These are phyloP conservation scores for Microcebus ravelobensis DNA, from an alignment of 2,113 vertebrate genomes.

Conservation along the genomic window DNA sequence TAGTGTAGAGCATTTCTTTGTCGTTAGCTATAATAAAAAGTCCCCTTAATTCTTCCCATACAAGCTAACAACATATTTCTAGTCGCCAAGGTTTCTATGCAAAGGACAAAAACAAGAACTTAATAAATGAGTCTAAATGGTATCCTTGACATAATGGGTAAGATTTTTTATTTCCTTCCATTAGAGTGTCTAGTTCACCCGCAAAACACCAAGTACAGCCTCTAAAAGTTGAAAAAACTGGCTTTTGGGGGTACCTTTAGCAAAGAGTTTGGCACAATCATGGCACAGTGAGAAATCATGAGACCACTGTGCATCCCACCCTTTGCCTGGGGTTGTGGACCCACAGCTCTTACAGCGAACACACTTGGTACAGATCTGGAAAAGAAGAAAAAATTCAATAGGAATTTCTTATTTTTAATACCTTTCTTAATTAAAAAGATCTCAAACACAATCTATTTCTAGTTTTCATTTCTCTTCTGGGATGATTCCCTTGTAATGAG, in stretches of 20 bases:
- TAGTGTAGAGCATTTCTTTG: not conserved
- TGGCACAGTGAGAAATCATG: conserved; percentile 99
- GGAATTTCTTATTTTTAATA: conserved; percentile 3
- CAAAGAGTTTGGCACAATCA: conserved; percentile 98
- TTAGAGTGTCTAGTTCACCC: not conserved
- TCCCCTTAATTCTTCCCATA: not conserved
- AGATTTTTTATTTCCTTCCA: not conserved
- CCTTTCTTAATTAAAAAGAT: not conserved
- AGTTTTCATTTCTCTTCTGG: not conserved
- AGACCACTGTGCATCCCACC: conserved; percentile 99
- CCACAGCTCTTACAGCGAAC: conserved; percentile 98
- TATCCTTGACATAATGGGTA: not conserved
- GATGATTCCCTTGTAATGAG: not conserved
- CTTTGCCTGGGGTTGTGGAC: conserved; percentile 97
- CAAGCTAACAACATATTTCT: not conserved
- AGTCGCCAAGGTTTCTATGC: not conserved
- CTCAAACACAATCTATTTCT: not conserved
- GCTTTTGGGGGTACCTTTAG: conserved; percentile 90
- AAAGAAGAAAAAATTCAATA: conserved; percentile 41
- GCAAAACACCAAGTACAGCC: not conserved
- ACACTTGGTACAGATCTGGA: conserved; percentile 97
- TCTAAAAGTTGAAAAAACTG: not conserved
- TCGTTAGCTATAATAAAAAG: not conserved
- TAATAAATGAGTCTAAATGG: not conserved
- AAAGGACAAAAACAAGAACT: not conserved